Evolutionary conservation across 2,888 invertebrate species (phyloP).

Genomic region (Oscheius onirici): DNA sequence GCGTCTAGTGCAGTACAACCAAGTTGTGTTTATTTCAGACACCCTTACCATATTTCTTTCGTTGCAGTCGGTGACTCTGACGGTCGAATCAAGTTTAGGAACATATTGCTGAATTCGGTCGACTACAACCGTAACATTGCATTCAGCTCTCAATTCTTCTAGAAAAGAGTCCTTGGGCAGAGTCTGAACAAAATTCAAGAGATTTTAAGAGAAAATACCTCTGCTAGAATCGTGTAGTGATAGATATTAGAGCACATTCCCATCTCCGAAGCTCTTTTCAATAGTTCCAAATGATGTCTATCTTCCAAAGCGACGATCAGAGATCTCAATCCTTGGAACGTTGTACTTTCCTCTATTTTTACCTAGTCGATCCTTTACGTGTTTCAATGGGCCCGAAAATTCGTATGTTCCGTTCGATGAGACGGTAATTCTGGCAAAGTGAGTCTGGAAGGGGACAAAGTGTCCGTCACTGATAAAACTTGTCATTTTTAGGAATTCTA

Average conservation of each 20-base stretch:
- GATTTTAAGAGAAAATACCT: not conserved
- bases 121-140: slow-evolving; percentile 15
- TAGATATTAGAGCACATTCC: slow-evolving; percentile 25
- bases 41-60: not conserved
- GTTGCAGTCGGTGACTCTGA: not conserved
- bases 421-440: not conserved
- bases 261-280: not conserved
- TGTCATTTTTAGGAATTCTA: slow-evolving; percentile 27
- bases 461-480: slow-evolving; percentile 12
- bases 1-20: too few species aligned
- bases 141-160: slow-evolving; percentile 9
- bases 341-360: not conserved
- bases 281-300: not conserved
- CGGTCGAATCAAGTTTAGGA: not conserved
- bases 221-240: slow-evolving; percentile 7
- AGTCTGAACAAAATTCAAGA: not conserved
- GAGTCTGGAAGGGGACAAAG: slow-evolving; percentile 20
- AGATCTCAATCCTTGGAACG: not conserved
- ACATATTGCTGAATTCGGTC: not conserved
- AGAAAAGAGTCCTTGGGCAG: not conserved
- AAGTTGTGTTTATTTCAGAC: too few species aligned
- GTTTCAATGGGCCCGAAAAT: not conserved
- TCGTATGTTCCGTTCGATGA: slow-evolving; percentile 1
- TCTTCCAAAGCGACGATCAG: slow-evolving; percentile 11
- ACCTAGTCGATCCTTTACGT: slow-evolving; percentile 23